phyloP scores from a whole-genome alignment of 2,797 vertebrate genomes.

The Myiothlypis coronata region DNA sequence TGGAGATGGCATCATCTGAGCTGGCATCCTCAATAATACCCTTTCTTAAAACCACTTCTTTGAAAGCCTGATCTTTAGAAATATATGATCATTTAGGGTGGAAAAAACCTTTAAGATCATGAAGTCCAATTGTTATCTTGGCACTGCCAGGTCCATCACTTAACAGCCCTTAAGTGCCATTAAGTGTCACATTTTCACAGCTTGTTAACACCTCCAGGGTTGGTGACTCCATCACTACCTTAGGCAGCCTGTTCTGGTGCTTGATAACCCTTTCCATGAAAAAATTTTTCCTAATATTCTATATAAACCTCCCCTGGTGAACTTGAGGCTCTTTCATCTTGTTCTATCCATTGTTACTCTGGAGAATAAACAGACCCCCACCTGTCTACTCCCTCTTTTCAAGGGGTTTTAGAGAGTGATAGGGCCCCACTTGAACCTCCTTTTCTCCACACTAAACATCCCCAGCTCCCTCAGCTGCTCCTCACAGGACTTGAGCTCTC shows the following conservation, averaged over 20 bases:
- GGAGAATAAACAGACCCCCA: neutral
- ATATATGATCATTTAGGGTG: neutral
- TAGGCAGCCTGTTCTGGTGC: neutral
- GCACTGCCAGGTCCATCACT: neutral
- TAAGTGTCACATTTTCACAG: neutral
- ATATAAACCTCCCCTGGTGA: neutral
- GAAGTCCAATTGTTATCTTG: neutral
- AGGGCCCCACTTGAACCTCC: no score
- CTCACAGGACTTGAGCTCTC: neutral
- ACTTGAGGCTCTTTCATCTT: neutral
- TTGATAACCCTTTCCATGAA: neutral
- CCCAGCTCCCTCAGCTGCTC: neutral
- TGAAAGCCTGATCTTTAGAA: neutral
- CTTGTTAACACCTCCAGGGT: neutral
- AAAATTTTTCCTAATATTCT: neutral
- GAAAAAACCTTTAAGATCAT: neutral
- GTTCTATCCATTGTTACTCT: fast-evolving
- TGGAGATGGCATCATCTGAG: neutral
- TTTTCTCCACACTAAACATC: neutral
- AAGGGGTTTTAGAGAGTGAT: neutral
- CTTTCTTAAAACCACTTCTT: neutral
- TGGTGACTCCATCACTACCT: neutral
- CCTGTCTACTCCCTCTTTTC: neutral
- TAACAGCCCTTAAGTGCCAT: neutral
- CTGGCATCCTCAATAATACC: neutral